These are phyloP conservation scores for Cliona cf. orientalis DNA, from an alignment of 37 sponge, comb jelly and placozoan genomes.

Conservation along the genomic window DNA sequence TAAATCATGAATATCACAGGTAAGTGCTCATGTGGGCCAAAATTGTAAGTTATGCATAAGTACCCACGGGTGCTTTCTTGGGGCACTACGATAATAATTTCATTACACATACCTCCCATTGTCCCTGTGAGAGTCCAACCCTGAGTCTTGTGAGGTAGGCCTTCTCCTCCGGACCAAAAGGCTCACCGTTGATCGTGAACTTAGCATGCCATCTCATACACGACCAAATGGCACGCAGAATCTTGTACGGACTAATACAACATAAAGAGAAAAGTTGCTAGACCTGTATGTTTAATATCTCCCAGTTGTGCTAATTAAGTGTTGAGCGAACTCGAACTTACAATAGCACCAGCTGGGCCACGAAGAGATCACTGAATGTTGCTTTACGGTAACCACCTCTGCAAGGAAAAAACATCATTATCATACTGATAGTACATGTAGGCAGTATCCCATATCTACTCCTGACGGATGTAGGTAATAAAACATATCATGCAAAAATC, in stretches of 20 bases:
- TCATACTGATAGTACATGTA: too few species aligned
- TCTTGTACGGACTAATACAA: slow-evolving; percentile 50
- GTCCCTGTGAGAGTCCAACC: slow-evolving; percentile 22
- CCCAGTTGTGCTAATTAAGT: background rate
- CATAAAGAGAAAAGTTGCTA: background rate
- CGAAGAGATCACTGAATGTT: slow-evolving; percentile 54
- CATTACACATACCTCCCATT: slow-evolving; percentile 61
- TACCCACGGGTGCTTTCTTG: too few species aligned
- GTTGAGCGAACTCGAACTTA: background rate
- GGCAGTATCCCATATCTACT: too few species aligned
- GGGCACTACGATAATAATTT: background rate
- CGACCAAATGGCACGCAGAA: slow-evolving; percentile 46
- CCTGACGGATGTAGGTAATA: too few species aligned
- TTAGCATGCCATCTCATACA: slow-evolving; percentile 58
- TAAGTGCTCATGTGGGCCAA: too few species aligned
- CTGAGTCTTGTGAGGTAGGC: slow-evolving; percentile 58
- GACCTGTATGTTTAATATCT: background rate
- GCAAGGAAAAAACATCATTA: too few species aligned
- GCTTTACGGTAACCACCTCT: slow-evolving; percentile 74
- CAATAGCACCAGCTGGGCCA: slow-evolving; percentile 44
- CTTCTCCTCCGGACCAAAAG: slow-evolving; percentile 62
- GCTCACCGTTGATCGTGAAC: slow-evolving; percentile 34
- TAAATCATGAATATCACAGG: too few species aligned
- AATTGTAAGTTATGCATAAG: too few species aligned
- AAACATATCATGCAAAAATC: too few species aligned